phyloP scores from a whole-genome alignment of 37 sponge, comb jelly and placozoan species.

The Beroe forskalii region DNA sequence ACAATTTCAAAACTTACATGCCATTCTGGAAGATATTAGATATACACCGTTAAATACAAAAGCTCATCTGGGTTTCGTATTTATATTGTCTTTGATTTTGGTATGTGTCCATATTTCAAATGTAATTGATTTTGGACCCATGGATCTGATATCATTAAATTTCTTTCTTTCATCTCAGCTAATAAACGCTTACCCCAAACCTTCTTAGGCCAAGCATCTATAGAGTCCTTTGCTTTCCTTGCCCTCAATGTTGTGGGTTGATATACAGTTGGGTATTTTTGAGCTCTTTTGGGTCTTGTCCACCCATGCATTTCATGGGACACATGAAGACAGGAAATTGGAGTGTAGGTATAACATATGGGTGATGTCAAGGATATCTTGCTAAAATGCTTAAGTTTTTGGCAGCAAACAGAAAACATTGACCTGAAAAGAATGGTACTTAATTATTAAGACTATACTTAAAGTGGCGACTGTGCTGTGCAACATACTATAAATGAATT shows the following conservation, averaged over 20 bases:
- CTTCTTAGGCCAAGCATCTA: not conserved
- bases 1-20: too few relatives aligned
- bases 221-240: not conserved
- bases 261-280: not conserved
- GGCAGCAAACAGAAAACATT: too few relatives aligned
- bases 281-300: not conserved
- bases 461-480: too few relatives aligned
- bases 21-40: too few relatives aligned
- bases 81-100: conserved; percentile 28
- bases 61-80: too few relatives aligned
- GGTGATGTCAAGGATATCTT: too few relatives aligned
- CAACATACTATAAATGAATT: too few relatives aligned
- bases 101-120: conserved; percentile 37
- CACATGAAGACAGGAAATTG: not conserved
- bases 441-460: too few relatives aligned
- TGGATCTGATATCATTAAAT: conserved; percentile 50
- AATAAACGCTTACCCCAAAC: conserved; percentile 23
- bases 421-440: too few relatives aligned
- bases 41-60: not conserved
- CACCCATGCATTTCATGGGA: not conserved
- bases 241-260: not conserved
- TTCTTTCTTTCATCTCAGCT: conserved; percentile 48
- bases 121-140: conserved; percentile 48
- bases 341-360: too few relatives aligned
- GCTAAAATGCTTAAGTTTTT: too few relatives aligned